Conservation (phyloP, 2,888 invertebrate species). For the Panopea generosa region DNA sequence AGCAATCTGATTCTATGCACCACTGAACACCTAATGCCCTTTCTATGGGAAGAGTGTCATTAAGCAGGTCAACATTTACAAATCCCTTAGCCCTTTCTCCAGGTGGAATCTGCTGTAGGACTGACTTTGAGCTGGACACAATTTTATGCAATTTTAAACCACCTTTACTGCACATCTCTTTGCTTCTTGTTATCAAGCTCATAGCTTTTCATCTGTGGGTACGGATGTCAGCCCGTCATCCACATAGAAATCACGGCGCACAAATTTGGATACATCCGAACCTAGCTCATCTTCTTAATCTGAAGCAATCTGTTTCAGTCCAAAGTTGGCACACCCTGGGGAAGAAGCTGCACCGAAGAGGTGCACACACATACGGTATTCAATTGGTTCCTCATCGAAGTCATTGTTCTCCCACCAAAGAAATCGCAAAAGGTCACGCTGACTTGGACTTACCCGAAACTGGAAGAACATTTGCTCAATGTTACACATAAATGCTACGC, state of each 20-base stretch:
- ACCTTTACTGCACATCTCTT: slow-evolving; percentile 30
- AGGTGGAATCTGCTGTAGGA: slow-evolving; percentile 21
- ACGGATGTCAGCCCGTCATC: slow-evolving; percentile 43
- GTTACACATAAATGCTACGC: slow-evolving; percentile 49
- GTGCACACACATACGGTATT: slow-evolving; percentile 58
- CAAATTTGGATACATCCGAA: slow-evolving; percentile 33
- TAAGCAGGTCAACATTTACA: slow-evolving; percentile 41
- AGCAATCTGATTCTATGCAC: slow-evolving; percentile 48
- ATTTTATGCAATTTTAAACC: slow-evolving; percentile 59
- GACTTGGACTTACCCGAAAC: too few relatives aligned
- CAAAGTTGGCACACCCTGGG: slow-evolving; percentile 52
- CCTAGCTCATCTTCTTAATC: slow-evolving; percentile 14
- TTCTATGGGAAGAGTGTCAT: slow-evolving; percentile 26
- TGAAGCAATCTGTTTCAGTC: slow-evolving; percentile 39
- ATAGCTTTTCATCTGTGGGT: slow-evolving; percentile 39
- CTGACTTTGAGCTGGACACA: slow-evolving; percentile 60
- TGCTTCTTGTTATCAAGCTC: slow-evolving; percentile 26
- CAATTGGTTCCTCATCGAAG: slow-evolving; percentile 1
- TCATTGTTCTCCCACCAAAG: too few relatives aligned
- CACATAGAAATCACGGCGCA: slow-evolving; percentile 49
- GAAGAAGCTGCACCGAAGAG: slow-evolving; percentile 58
- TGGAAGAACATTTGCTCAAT: slow-evolving; percentile 61
- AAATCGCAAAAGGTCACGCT: too few relatives aligned
- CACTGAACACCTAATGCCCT: slow-evolving; percentile 53
- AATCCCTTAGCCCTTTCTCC: slow-evolving; percentile 24